Evolutionary conservation across 1,140 invertebrate species (phyloP).

Genomic region (Leguminivora glycinivorella): DNA sequence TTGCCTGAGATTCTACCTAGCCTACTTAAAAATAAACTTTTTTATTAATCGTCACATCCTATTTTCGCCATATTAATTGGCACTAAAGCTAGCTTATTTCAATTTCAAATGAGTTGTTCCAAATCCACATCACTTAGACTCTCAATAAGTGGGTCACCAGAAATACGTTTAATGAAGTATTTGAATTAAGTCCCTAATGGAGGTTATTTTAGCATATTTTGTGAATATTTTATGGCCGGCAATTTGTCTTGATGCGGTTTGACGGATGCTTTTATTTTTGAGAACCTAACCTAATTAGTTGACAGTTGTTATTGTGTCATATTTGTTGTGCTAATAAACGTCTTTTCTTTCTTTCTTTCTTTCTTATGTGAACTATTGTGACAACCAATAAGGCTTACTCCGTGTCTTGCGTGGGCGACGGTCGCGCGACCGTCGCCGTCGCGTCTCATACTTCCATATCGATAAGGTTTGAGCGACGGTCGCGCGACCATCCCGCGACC

Average conservation of each 20-base stretch:
- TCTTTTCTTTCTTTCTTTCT: too few species aligned
- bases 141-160: neutral
- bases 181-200: neutral
- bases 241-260: neutral
- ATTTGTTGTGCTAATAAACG: too few species aligned
- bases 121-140: neutral
- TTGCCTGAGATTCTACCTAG: too few species aligned
- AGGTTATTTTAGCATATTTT: conserved; percentile 2
- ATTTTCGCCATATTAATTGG: neutral
- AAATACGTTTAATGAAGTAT: neutral
- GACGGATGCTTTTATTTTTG: neutral
- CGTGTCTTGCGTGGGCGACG: too few species aligned
- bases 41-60: too few species aligned
- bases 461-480: too few species aligned
- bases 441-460: too few species aligned
- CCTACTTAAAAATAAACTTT: too few species aligned
- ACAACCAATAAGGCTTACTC: too few species aligned
- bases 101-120: conserved; percentile 2
- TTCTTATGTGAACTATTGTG: too few species aligned
- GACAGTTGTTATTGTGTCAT: neutral
- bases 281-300: neutral
- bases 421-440: too few species aligned
- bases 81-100: neutral
- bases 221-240: neutral
- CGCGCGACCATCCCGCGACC: too few species aligned